These are phyloP conservation scores for Melieria crassipennis DNA, from an alignment of 2,888 invertebrate genomes.

Conservation along the genomic window DNA sequence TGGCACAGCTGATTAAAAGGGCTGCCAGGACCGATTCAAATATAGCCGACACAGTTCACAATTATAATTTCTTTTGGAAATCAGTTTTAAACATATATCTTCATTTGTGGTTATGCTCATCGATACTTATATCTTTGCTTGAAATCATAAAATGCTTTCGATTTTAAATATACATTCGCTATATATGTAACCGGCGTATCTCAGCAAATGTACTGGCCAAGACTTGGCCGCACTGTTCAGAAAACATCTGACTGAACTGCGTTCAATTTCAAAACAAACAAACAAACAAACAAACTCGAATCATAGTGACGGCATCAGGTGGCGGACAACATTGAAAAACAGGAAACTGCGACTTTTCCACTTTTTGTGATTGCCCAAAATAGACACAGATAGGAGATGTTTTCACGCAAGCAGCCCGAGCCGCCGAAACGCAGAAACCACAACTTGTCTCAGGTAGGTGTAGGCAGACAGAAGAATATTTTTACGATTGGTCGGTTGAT, in stretches of 20 bases:
- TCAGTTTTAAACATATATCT: too few relatives aligned
- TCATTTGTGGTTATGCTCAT: too few relatives aligned
- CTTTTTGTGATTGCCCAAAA: neutral
- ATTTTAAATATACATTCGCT: too few relatives aligned
- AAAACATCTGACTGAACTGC: neutral
- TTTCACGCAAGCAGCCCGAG: slow-evolving; percentile 58
- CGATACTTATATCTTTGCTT: too few relatives aligned
- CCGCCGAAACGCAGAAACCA: slow-evolving; percentile 58
- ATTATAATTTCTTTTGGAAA: neutral
- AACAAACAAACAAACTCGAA: neutral
- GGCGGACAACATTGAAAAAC: neutral
- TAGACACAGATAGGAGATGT: slow-evolving; percentile 49
- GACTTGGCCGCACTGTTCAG: neutral
- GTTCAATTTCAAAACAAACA: slow-evolving; percentile 6
- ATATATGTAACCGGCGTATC: too few relatives aligned
- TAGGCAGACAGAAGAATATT: too few relatives aligned
- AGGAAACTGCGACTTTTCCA: neutral
- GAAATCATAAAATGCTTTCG: too few relatives aligned
- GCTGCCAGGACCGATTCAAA: neutral
- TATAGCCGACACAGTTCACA: neutral
- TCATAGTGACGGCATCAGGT: slow-evolving; percentile 20
- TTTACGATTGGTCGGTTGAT: neutral
- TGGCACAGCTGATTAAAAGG: neutral
- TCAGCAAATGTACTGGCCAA: too few relatives aligned
- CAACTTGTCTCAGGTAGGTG: slow-evolving; percentile 60